phyloP scores from a whole-genome alignment of 2,888 invertebrate species.

The Cataglyphis rosenhaueri region DNA sequence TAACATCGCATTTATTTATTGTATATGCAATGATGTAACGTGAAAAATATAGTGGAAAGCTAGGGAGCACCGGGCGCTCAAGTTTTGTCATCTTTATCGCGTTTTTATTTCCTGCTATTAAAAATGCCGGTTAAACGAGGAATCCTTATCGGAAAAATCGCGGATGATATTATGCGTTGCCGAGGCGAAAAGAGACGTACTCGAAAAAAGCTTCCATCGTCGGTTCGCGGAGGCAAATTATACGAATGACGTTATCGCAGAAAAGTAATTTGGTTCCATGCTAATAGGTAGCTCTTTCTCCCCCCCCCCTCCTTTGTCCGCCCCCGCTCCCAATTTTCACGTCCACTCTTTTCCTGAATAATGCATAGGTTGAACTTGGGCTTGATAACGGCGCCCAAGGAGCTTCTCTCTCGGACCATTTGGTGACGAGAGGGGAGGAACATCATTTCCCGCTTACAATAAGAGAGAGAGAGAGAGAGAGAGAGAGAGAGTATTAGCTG shows the following conservation, averaged over 20 bases:
- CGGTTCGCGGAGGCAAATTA: slow-evolving; percentile 69
- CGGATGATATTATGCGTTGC: slow-evolving; percentile 34
- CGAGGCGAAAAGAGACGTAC: slow-evolving; percentile 43
- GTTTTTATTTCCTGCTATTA: slow-evolving; percentile 58
- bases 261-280: slow-evolving; percentile 82
- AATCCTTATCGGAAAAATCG: slow-evolving; percentile 60
- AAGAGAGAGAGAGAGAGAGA: background rate
- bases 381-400: slow-evolving; percentile 75
- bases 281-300: slow-evolving; percentile 75
- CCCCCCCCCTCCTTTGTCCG: slow-evolving; percentile 39
- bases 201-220: slow-evolving; percentile 63
- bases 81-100: slow-evolving; percentile 46
- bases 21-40: background rate
- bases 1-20: background rate
- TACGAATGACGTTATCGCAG: slow-evolving; percentile 79
- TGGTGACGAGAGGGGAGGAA: slow-evolving; percentile 67
- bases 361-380: slow-evolving; percentile 78
- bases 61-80: slow-evolving; percentile 9
- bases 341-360: slow-evolving; percentile 75
- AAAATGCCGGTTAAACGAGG: slow-evolving; percentile 56
- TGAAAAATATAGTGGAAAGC: background rate
- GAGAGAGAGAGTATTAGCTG: background rate
- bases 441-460: slow-evolving; percentile 80
- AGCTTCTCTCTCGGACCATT: slow-evolving; percentile 70
- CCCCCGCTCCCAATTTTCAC: slow-evolving; percentile 49